Evolutionary conservation across 2,888 invertebrate genomes (phyloP).

Genomic region (Camptogramma bilineatum): DNA sequence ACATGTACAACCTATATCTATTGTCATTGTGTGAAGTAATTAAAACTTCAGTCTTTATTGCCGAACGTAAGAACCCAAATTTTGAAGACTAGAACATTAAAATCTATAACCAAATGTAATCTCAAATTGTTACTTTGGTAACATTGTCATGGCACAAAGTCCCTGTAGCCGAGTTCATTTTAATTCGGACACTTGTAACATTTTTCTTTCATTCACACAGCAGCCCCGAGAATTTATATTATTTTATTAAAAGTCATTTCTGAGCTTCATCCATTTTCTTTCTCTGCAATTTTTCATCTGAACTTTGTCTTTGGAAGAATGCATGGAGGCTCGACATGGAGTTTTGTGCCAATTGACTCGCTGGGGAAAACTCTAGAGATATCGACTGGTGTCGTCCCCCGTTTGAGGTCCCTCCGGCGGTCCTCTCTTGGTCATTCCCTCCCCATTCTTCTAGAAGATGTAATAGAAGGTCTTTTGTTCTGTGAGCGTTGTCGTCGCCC

Average conservation of each 20-base stretch:
- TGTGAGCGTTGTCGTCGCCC: conserved; percentile 86
- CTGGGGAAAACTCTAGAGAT: conserved; percentile 90
- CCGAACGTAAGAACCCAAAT: conserved; percentile 51
- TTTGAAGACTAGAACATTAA: conserved; percentile 69
- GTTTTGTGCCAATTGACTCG: conserved; percentile 89
- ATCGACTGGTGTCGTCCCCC: conserved; percentile 88
- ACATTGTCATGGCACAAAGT: conserved; percentile 77
- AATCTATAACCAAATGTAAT: conserved; percentile 59
- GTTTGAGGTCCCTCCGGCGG: conserved; percentile 82
- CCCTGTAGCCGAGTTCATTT: conserved; percentile 28
- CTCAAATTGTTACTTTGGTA: conserved; percentile 80
- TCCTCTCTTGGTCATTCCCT: conserved; percentile 81
- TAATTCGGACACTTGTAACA: conserved; percentile 15
- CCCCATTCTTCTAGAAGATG: conserved; percentile 92
- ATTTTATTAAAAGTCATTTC: conserved; percentile 55
- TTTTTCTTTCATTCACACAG: conserved; percentile 37
- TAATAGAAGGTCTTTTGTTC: conserved; percentile 91
- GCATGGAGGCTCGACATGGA: conserved; percentile 93
- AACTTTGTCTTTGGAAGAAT: conserved; percentile 89
- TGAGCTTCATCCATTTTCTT: conserved; percentile 67
- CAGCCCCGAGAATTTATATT: conserved; percentile 29
- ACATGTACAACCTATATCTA: conserved; percentile 37
- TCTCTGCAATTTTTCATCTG: conserved; percentile 76
- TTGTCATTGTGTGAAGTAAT: conserved; percentile 42
- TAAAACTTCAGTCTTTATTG: conserved; percentile 65